These are phyloP conservation scores for Peromyscus eremicus DNA, from an alignment of 2,797 vertebrate species.

Conservation along the genomic window DNA sequence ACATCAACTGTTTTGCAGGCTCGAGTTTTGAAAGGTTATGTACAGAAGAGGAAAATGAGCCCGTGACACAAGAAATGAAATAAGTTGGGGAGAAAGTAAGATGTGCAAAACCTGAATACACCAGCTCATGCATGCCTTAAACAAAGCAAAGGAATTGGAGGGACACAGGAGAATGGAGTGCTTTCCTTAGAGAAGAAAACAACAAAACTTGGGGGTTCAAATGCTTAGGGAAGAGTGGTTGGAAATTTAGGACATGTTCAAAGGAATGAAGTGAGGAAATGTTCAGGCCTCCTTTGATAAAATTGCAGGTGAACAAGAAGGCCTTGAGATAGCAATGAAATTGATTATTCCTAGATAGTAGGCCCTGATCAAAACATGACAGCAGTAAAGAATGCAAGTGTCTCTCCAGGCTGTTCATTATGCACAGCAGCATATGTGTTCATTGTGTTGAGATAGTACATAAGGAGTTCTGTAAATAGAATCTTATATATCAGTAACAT, in stretches of 20 bases:
- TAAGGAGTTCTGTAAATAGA: background rate
- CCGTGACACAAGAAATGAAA: conserved; percentile 7
- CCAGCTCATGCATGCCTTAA: background rate
- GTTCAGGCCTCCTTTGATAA: background rate
- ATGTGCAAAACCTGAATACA: background rate
- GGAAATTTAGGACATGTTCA: background rate
- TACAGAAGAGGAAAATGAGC: background rate
- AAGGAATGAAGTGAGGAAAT: background rate
- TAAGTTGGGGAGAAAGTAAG: background rate
- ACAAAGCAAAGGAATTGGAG: background rate
- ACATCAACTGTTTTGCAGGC: conserved; percentile 34
- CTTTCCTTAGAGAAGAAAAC: background rate
- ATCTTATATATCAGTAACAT: background rate
- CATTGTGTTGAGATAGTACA: background rate
- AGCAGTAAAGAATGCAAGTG: background rate
- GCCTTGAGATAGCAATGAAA: background rate
- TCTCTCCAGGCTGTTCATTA: background rate
- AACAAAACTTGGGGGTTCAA: background rate
- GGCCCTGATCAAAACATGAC: background rate
- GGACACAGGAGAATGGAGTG: background rate
- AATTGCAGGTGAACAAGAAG: background rate
- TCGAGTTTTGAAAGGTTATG: conserved; percentile 28
- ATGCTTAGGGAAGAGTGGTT: background rate
- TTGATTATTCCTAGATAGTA: background rate
- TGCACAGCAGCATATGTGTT: background rate